Percentiles rank a stretch among this genome's conserved stretches.
Conservation (phyloP, 1,140 invertebrate genomes). For the Helicoverpa zea region DNA sequence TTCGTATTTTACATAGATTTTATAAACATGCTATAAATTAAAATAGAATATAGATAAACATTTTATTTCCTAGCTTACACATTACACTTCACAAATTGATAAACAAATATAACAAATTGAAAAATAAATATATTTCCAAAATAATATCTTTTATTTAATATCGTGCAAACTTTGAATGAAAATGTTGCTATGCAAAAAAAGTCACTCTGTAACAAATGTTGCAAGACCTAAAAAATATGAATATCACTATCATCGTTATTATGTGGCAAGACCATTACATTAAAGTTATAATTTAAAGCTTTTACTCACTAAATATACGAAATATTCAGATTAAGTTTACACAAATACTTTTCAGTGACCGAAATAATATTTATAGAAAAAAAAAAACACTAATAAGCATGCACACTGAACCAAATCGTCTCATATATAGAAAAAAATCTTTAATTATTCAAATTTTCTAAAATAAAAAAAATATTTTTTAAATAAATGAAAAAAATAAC, state of each 20-base stretch:
- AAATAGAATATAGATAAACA: no score
- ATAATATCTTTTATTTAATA: conserved; percentile 13
- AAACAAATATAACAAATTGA: neutral
- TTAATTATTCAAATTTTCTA: no score
- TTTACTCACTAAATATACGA: conserved; percentile 12
- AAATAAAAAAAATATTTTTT: neutral
- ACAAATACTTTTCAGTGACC: neutral
- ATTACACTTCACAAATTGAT: neutral
- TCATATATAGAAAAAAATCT: no score
- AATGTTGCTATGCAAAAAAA: neutral
- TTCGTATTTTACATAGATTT: neutral
- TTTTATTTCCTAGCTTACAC: neutral
- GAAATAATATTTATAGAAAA: neutral
- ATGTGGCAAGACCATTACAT: conserved; percentile 24
- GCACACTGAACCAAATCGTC: no score
- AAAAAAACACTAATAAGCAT: neutral
- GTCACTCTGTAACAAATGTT: neutral
- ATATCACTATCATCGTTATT: conserved; percentile 1
- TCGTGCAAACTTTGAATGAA: neutral
- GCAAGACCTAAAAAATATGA: neutral
- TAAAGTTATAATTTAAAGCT: conserved; percentile 29
- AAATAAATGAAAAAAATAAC: neutral
- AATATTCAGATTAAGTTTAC: neutral
- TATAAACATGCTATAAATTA: no score
- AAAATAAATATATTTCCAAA: neutral